phyloP scores from a whole-genome alignment of 2,888 invertebrate genomes.

The Ommatoiulus sabulosus region DNA sequence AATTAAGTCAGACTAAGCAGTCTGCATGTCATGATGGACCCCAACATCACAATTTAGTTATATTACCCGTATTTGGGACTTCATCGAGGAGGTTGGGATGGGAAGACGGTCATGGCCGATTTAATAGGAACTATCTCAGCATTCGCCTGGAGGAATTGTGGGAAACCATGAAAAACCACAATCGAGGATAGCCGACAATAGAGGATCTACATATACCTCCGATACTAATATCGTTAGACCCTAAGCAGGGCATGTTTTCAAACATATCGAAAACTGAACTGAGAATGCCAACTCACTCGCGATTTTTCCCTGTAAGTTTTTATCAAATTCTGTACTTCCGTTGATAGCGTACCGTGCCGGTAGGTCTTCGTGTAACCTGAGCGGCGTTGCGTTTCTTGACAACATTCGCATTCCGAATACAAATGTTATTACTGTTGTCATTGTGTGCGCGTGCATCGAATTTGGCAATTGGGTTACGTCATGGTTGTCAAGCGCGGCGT shows the following conservation, averaged over 20 bases:
- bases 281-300: neutral
- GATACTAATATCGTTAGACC: too few relatives aligned
- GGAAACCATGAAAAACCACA: too few relatives aligned
- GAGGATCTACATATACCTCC: too few relatives aligned
- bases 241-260: neutral
- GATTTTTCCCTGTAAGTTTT: neutral
- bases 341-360: neutral
- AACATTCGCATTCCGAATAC: neutral
- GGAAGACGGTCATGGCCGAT: too few relatives aligned
- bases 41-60: too few relatives aligned
- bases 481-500: neutral
- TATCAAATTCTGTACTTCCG: neutral
- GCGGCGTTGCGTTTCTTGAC: neutral
- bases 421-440: neutral
- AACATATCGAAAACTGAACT: neutral
- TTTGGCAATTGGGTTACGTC: slow-evolving; percentile 23
- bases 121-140: too few relatives aligned
- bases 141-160: too few relatives aligned
- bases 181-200: too few relatives aligned
- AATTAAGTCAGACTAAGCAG: too few relatives aligned
- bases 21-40: too few relatives aligned
- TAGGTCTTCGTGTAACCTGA: neutral
- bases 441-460: slow-evolving; percentile 12
- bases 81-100: too few relatives aligned
- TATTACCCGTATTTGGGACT: too few relatives aligned